These are phyloP conservation scores for Burhinus oedicnemus DNA, from an alignment of 2,113 vertebrate species.

Conservation along the genomic window DNA sequence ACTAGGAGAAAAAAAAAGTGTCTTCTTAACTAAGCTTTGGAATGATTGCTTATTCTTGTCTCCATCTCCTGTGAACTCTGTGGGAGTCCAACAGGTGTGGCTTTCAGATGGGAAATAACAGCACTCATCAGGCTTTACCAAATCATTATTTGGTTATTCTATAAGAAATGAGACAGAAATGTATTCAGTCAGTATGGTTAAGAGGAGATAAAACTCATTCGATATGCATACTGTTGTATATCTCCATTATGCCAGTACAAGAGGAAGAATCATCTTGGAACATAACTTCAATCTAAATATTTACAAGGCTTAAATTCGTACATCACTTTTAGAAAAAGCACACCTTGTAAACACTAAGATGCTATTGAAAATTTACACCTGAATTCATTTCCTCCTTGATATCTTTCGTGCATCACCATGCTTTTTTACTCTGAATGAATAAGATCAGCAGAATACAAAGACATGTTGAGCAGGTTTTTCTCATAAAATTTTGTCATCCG, in stretches of 20 bases:
- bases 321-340: neutral
- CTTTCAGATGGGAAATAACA: conserved; percentile 19
- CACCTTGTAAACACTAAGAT: neutral
- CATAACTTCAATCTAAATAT: neutral
- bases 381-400: neutral
- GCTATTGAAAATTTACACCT: neutral
- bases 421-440: neutral
- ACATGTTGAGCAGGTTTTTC: neutral
- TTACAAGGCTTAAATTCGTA: neutral
- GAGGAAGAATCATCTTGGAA: neutral
- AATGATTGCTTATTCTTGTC: conserved; percentile 21
- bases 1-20: neutral
- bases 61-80: conserved; percentile 2
- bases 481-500: neutral
- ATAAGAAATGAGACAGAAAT: neutral
- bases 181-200: neutral
- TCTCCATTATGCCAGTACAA: neutral
- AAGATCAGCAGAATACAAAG: neutral
- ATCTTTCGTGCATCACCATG: neutral
- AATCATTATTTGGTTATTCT: neutral
- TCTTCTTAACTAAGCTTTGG: neutral
- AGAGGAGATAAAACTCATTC: neutral
- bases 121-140: neutral
- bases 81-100: conserved; percentile 16
- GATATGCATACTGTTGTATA: neutral